phyloP scores from a whole-genome alignment of 2,113 vertebrate genomes.

The Anguilla japonica region DNA sequence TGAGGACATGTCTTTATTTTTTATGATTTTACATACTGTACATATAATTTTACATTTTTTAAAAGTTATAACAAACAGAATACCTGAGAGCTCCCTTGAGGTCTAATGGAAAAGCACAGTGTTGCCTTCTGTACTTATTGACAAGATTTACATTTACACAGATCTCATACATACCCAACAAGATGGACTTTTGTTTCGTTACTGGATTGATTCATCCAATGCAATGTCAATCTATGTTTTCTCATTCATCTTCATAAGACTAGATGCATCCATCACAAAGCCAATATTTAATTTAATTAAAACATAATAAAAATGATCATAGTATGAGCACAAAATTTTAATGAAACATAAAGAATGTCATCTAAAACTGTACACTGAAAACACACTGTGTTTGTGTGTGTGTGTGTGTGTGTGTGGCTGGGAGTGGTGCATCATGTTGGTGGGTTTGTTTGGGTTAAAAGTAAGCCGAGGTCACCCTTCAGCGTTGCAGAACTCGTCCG shows the following conservation, averaged over 20 bases:
- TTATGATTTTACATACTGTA: too few species aligned
- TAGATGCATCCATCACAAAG: not conserved
- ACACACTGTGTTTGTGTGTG: not conserved
- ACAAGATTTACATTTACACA: not conserved
- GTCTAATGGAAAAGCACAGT: not conserved
- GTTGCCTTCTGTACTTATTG: not conserved
- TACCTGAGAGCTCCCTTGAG: not conserved
- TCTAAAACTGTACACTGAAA: not conserved
- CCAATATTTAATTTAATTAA: not conserved
- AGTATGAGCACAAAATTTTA: not conserved
- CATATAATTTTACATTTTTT: too few species aligned
- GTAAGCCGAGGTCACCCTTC: slow-evolving; percentile 67
- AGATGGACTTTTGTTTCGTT: not conserved
- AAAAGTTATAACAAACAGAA: not conserved
- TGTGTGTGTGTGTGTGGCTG: not conserved
- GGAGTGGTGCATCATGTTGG: slow-evolving; percentile 64
- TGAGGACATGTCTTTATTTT: not conserved
- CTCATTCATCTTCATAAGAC: not conserved
- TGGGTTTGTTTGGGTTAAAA: slow-evolving; percentile 73
- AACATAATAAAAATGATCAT: not conserved
- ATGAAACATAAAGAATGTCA: not conserved
- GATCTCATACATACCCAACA: not conserved
- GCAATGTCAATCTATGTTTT: not conserved
- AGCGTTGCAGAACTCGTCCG: slow-evolving; percentile 65
- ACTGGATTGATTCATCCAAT: not conserved